Conservation (phyloP, 2,113 vertebrate genomes). For the Pachycephala philippinensis region DNA sequence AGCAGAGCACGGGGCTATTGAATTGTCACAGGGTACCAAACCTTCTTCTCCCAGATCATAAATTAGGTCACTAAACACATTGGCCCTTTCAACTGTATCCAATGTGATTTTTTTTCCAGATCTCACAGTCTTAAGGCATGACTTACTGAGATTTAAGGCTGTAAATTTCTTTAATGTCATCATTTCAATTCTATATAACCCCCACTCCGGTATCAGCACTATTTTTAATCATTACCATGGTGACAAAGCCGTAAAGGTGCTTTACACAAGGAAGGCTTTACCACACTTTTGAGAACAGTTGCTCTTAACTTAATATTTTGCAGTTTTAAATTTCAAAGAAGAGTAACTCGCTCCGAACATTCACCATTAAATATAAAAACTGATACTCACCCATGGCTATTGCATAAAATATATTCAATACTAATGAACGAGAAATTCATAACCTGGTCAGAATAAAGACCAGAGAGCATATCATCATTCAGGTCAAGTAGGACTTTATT, state of each 20-base stretch:
- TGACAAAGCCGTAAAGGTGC: conserved; percentile 48
- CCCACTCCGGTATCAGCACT: conserved; percentile 32
- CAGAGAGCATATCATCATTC: not conserved
- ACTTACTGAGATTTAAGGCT: not conserved
- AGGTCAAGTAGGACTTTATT: not conserved
- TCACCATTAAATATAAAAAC: not conserved
- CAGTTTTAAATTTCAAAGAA: not conserved
- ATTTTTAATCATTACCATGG: conserved; percentile 62
- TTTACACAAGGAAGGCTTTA: conserved; percentile 17
- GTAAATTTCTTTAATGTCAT: conserved; percentile 20
- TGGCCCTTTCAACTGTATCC: not conserved
- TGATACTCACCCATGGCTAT: not conserved
- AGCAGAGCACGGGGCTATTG: not conserved
- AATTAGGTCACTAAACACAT: not conserved
- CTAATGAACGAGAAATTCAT: not conserved
- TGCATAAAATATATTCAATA: not conserved
- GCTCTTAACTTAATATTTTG: not conserved
- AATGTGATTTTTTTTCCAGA: not conserved
- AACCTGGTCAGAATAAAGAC: not conserved
- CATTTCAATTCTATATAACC: conserved; percentile 21
- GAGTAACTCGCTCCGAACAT: not conserved
- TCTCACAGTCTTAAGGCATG: not conserved
- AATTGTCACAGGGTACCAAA: not conserved
- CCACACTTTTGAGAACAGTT: not conserved
- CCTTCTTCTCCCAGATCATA: not conserved